Evolutionary conservation across 30 jellyfish, hydroid and myxozoan species (phyloP).

Genomic region (Hydractinia echinata): DNA sequence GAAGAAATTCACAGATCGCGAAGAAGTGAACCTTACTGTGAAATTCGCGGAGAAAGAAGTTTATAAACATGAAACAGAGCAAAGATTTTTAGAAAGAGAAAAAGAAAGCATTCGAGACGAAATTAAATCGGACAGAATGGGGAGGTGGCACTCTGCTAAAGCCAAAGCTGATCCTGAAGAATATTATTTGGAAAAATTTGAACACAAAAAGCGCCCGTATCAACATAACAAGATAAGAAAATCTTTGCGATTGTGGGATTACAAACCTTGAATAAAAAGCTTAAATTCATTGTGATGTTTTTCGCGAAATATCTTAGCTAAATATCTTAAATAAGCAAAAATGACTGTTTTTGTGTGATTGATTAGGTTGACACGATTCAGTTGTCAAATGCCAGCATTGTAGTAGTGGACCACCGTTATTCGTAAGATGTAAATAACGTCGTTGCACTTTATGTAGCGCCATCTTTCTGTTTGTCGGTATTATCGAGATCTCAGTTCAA

Average conservation of each 20-base stretch:
- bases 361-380: too few species aligned
- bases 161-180: constrained; percentile 37
- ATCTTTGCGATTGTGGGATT: constrained; percentile 33
- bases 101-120: constrained; percentile 33
- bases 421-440: too few species aligned
- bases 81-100: constrained; percentile 8
- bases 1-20: background rate
- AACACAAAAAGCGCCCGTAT: constrained; percentile 18
- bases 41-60: background rate
- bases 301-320: too few species aligned
- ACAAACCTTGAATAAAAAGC: background rate
- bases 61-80: constrained; percentile 17
- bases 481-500: too few species aligned
- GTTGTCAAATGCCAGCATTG: too few species aligned
- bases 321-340: too few species aligned
- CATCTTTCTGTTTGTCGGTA: too few species aligned
- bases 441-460: too few species aligned
- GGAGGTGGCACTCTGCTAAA: constrained; percentile 35
- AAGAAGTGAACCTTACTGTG: constrained; percentile 3
- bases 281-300: too few species aligned
- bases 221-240: constrained; percentile 3
- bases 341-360: too few species aligned
- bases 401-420: too few species aligned
- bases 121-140: constrained; percentile 17
- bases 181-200: constrained; percentile 18